These are phyloP conservation scores for Theropithecus gelada DNA, from an alignment of 2,113 vertebrate species.

Conservation along the genomic window DNA sequence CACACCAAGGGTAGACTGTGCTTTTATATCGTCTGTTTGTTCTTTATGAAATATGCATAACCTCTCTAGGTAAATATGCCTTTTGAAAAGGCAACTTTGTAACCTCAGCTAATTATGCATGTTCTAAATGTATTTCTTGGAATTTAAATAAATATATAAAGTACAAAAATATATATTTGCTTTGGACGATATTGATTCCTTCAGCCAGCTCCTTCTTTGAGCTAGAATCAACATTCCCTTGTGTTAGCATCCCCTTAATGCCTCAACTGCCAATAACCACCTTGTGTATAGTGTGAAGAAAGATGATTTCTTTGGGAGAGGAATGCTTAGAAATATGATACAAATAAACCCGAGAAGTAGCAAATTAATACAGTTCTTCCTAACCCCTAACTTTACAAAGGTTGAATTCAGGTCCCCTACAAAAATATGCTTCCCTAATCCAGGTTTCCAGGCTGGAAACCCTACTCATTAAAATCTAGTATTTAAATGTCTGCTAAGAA, in stretches of 20 bases:
- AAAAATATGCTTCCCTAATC: neutral
- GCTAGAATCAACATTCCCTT: neutral
- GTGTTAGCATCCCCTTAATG: neutral
- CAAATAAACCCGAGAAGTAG: neutral
- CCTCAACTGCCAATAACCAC: neutral
- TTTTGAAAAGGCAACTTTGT: constrained; percentile 84
- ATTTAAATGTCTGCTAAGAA: constrained; percentile 39
- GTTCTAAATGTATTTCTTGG: constrained; percentile 75
- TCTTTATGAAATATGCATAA: constrained; percentile 82
- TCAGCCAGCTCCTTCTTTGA: constrained; percentile 78
- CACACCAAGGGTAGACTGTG: constrained; percentile 52
- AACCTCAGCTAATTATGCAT: constrained; percentile 83
- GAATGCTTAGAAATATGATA: neutral
- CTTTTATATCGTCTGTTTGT: constrained; percentile 50
- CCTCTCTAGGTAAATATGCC: constrained; percentile 81
- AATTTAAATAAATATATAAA: constrained; percentile 85
- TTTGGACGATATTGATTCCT: constrained; percentile 80
- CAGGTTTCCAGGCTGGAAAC: neutral
- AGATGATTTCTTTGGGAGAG: neutral
- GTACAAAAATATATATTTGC: constrained; percentile 85
- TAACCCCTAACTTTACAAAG: neutral
- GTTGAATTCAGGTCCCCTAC: neutral
- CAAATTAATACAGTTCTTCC: constrained; percentile 32
- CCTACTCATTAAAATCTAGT: constrained; percentile 17
- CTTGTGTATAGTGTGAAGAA: neutral